Evolutionary conservation across 1,140 invertebrate species (phyloP).

Genomic region (Melitaea cinxia): DNA sequence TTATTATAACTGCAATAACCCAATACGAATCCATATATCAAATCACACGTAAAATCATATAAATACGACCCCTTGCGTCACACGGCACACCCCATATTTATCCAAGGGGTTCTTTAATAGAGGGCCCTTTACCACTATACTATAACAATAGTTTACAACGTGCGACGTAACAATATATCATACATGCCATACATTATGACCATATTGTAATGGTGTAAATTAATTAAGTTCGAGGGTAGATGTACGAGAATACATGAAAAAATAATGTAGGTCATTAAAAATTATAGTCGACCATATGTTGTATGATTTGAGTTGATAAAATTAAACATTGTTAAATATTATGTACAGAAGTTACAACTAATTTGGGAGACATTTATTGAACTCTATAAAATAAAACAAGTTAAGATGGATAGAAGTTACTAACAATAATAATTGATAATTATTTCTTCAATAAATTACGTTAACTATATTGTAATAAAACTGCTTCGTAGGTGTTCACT

Average conservation of each 20-base stretch:
- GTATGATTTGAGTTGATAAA: neutral
- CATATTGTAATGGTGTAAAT: constrained; percentile 35
- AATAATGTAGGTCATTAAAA: neutral
- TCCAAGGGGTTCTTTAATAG: constrained; percentile 15
- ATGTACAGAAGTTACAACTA: too few relatives aligned
- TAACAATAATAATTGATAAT: too few relatives aligned
- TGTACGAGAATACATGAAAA: neutral
- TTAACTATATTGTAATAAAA: too few relatives aligned
- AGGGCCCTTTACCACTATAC: constrained; percentile 17
- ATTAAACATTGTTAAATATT: too few relatives aligned
- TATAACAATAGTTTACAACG: constrained; percentile 15
- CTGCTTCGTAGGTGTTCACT: too few relatives aligned
- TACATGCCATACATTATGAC: constrained; percentile 7
- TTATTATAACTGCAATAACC: neutral
- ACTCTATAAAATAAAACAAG: too few relatives aligned
- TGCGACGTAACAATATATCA: constrained; percentile 26
- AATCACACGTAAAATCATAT: constrained; percentile 17
- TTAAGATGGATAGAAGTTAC: too few relatives aligned
- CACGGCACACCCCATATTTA: constrained; percentile 16
- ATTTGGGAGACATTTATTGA: too few relatives aligned
- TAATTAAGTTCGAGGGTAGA: constrained; percentile 32
- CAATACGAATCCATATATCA: constrained; percentile 17
- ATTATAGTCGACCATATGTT: neutral
- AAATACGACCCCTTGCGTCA: constrained; percentile 14
- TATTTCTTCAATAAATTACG: too few relatives aligned